Conservation (phyloP, 2,113 vertebrate genomes). For the Psittacula cyanocephala region DNA sequence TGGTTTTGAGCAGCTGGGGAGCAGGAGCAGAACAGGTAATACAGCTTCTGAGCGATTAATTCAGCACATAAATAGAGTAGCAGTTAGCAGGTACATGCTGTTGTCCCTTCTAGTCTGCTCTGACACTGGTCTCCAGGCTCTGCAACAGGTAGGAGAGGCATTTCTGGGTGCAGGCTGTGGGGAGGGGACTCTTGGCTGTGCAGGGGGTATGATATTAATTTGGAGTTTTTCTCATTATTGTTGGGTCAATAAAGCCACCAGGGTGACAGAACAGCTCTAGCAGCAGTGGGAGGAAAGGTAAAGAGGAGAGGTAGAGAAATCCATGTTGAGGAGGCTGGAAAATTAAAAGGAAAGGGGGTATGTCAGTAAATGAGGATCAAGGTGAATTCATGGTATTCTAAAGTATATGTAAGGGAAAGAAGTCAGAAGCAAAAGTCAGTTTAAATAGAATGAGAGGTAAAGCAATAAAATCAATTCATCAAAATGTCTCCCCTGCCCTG, state of each 20-base stretch:
- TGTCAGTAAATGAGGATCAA: not conserved
- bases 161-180: not conserved
- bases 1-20: not conserved
- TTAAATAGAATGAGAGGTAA: not conserved
- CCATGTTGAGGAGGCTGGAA: not conserved
- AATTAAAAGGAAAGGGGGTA: not conserved
- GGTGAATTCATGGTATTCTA: accelerated
- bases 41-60: not conserved
- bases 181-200: not conserved
- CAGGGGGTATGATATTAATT: not conserved
- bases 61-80: not conserved
- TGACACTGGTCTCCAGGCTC: not conserved
- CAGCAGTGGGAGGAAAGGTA: not conserved
- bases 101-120: not conserved
- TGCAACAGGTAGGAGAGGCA: constrained; percentile 10
- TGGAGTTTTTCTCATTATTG: not conserved
- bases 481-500: not conserved
- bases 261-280: not conserved
- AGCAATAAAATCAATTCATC: not conserved
- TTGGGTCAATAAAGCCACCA: not conserved
- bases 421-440: not conserved
- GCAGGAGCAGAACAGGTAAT: not conserved
- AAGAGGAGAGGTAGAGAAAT: not conserved
- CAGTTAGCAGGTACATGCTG: not conserved
- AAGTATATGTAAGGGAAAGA: not conserved